These are phyloP conservation scores for Empidonax alnorum DNA, from an alignment of 2,113 vertebrate genomes.

Conservation along the genomic window DNA sequence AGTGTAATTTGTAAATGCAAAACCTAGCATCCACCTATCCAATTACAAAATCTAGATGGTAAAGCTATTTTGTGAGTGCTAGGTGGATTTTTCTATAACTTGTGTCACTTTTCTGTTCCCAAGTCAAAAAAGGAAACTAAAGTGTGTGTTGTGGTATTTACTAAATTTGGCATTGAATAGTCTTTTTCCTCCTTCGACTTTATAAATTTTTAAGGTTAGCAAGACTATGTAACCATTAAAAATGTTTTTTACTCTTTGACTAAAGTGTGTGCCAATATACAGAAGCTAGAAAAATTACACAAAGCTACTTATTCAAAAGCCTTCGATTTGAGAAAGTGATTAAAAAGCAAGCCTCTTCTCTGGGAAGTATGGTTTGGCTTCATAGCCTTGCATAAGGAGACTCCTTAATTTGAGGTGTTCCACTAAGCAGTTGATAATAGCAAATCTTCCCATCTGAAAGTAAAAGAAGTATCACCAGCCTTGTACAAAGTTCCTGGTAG, in stretches of 20 bases:
- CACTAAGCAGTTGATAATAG: not conserved
- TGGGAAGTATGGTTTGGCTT: not conserved
- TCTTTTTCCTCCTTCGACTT: not conserved
- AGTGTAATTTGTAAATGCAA: slow-evolving; percentile 10
- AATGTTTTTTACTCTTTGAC: not conserved
- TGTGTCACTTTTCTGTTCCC: not conserved
- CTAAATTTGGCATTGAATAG: not conserved
- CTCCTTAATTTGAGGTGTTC: not conserved
- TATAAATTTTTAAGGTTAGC: not conserved
- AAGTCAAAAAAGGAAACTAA: not conserved
- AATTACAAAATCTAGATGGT: not conserved
- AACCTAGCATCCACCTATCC: not conserved
- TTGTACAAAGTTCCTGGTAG: not conserved
- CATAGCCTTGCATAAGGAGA: not conserved
- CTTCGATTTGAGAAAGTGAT: not conserved
- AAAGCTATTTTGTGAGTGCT: not conserved
- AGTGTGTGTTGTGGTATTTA: not conserved
- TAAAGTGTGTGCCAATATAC: not conserved
- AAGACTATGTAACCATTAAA: not conserved
- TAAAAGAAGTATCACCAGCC: not conserved
- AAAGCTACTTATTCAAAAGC: not conserved
- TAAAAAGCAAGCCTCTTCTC: not conserved
- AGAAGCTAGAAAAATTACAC: not conserved
- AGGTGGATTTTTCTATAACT: not conserved
- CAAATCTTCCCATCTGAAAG: not conserved